Evolutionary conservation across 2,113 vertebrate genomes (phyloP).

Genomic region (Crocuta crocuta): DNA sequence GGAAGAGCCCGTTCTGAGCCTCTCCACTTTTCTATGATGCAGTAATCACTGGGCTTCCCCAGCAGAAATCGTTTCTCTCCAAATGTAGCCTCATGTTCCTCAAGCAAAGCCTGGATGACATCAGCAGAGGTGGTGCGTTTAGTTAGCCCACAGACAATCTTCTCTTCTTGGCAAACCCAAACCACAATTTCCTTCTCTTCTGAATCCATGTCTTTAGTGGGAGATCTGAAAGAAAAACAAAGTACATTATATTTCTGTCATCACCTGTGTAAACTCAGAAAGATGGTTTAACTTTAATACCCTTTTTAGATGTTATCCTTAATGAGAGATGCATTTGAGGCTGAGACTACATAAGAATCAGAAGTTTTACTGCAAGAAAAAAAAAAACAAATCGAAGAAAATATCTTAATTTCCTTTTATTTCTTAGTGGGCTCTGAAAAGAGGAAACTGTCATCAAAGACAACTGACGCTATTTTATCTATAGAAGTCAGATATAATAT

Average conservation of each 20-base stretch:
- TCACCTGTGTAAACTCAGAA: conserved; percentile 56
- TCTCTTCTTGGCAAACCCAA: conserved; percentile 95
- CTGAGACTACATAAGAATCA: background rate
- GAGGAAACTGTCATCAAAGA: background rate
- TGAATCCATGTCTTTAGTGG: conserved; percentile 88
- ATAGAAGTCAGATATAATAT: background rate
- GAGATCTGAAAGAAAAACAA: conserved; percentile 86
- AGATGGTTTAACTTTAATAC: conserved; percentile 50
- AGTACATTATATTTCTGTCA: conserved; percentile 54
- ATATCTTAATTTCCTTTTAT: background rate
- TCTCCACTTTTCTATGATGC: conserved; percentile 96
- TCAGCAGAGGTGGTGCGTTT: conserved; percentile 95
- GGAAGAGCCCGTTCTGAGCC: conserved; percentile 94
- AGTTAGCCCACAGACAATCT: conserved; percentile 95
- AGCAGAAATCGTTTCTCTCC: conserved; percentile 91
- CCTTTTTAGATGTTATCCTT: background rate
- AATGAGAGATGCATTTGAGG: background rate
- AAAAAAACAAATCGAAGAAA: background rate
- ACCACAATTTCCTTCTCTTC: conserved; percentile 95
- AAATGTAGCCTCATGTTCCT: conserved; percentile 91
- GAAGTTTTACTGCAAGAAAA: background rate
- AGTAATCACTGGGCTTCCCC: conserved; percentile 94
- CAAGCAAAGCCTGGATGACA: conserved; percentile 94
- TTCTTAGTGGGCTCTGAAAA: background rate
- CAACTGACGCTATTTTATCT: background rate